phyloP scores from a whole-genome alignment of 2,888 invertebrate genomes.

The Cetonia aurata region DNA sequence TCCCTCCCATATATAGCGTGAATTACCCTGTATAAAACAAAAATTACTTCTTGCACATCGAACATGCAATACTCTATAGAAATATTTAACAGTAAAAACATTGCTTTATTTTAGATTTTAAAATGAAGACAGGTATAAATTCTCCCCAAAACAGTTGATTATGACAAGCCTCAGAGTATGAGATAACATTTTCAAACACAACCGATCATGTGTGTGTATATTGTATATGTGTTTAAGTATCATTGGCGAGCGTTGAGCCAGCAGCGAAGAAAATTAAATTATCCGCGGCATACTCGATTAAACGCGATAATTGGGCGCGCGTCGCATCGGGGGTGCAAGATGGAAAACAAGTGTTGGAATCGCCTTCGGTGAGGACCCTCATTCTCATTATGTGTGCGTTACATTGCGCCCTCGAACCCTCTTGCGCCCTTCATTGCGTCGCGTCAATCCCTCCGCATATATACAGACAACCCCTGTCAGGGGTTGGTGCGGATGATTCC shows the following conservation, averaged over 20 bases:
- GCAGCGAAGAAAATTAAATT: conserved; percentile 26
- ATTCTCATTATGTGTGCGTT: conserved; percentile 44
- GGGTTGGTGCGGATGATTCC: conserved; percentile 15
- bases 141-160: no score
- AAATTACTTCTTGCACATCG: no score
- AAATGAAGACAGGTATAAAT: no score
- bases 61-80: no score
- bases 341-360: conserved; percentile 49
- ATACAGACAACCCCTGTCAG: conserved; percentile 41
- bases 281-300: conserved; percentile 35
- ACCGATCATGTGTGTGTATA: no score
- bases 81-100: no score
- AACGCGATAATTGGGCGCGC: conserved; percentile 39
- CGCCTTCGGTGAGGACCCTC: conserved; percentile 47
- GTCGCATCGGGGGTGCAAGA: conserved; percentile 17
- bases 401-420: conserved; percentile 46
- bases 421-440: conserved; percentile 28
- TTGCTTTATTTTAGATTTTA: no score
- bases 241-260: background rate
- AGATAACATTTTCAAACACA: no score
- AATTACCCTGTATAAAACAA: no score
- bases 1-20: no score
- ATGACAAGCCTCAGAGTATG: no score
- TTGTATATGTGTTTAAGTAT: no score
- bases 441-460: conserved; percentile 15